Evolutionary conservation across 2,888 invertebrate species (phyloP).

Genomic region (Drosophila austrosaltans): DNA sequence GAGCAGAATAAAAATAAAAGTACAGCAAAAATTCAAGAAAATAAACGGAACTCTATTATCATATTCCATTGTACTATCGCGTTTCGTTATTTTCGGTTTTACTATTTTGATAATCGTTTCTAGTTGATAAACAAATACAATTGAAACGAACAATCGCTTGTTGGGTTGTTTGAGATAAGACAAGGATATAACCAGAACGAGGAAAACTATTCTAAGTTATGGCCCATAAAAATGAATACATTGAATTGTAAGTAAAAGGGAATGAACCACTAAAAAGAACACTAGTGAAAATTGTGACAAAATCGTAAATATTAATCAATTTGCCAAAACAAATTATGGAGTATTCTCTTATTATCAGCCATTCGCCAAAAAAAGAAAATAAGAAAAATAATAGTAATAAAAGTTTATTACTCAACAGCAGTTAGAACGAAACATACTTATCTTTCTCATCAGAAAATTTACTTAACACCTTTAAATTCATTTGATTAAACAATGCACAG

Average conservation of each 20-base stretch:
- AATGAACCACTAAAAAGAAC: slow-evolving; percentile 21
- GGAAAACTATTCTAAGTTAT: slow-evolving; percentile 43
- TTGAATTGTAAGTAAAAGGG: slow-evolving; percentile 68
- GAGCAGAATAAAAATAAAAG: slow-evolving; percentile 20
- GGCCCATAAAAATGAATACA: slow-evolving; percentile 64
- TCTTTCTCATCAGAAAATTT: slow-evolving; percentile 8
- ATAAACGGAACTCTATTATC: slow-evolving; percentile 10
- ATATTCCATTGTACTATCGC: slow-evolving; percentile 21
- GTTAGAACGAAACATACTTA: slow-evolving; percentile 7
- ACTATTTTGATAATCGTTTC: slow-evolving; percentile 25
- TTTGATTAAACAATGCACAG: not conserved
- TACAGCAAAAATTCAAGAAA: not conserved
- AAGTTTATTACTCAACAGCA: not conserved
- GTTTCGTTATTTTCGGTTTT: slow-evolving; percentile 9
- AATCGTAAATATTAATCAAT: not conserved
- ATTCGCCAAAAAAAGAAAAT: not conserved
- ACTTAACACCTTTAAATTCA: slow-evolving; percentile 21
- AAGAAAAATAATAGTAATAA: not conserved
- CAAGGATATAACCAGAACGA: not conserved
- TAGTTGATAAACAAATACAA: slow-evolving; percentile 14
- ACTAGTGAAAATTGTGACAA: slow-evolving; percentile 13
- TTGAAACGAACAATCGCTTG: slow-evolving; percentile 1
- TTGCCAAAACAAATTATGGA: slow-evolving; percentile 4
- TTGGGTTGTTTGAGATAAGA: not conserved
- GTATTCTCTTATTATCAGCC: not conserved